phyloP scores from a whole-genome alignment of 2,797 vertebrate species.

The Phoxinus dragarum region DNA sequence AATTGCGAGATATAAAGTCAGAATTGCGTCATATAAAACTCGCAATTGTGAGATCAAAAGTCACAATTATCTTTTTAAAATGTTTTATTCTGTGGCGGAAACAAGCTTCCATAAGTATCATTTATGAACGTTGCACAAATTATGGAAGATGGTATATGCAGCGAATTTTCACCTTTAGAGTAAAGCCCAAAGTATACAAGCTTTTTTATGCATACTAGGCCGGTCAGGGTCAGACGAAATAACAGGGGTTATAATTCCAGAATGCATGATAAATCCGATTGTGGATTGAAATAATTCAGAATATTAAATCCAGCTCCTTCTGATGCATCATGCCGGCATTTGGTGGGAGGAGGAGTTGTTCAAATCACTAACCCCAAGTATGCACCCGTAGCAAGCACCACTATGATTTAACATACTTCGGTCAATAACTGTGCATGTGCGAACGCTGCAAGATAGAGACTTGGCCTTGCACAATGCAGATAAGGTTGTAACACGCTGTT shows the following conservation, averaged over 20 bases:
- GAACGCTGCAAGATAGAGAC: neutral
- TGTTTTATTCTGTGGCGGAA: no score
- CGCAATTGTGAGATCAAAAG: no score
- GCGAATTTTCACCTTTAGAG: no score
- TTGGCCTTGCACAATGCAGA: slow-evolving; percentile 29
- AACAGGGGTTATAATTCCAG: neutral
- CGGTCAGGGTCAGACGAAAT: neutral
- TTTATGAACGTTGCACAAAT: no score
- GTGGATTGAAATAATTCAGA: neutral
- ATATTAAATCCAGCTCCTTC: neutral
- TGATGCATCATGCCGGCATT: neutral
- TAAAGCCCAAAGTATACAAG: no score
- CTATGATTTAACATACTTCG: slow-evolving; percentile 20
- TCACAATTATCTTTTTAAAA: no score
- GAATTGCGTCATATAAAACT: no score
- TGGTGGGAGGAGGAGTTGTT: neutral
- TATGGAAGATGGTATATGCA: neutral
- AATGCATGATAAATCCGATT: neutral
- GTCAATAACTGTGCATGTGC: slow-evolving; percentile 19
- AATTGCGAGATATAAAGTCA: no score
- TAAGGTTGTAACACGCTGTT: slow-evolving; percentile 15
- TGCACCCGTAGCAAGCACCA: neutral
- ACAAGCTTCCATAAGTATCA: no score
- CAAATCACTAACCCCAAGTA: slow-evolving; percentile 9
- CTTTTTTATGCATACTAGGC: neutral